Evolutionary conservation across 2,113 vertebrate species (phyloP), one percentile per base, ranked within the genome.

Genomic region (Thinocorus orbignyianus): DNA sequence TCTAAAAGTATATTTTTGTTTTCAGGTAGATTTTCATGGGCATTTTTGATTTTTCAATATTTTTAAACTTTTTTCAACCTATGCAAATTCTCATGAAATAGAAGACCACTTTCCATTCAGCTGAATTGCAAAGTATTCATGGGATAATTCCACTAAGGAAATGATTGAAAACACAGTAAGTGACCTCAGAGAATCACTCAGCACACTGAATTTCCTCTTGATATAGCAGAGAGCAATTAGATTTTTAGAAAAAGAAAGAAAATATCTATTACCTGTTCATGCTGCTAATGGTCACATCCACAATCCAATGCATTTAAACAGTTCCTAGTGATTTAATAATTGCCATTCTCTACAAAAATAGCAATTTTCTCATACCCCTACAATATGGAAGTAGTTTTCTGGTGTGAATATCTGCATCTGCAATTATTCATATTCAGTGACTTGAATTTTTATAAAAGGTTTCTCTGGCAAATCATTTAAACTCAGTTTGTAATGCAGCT

Each of bases 311-410:
- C 54, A 73, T 96, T 91, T 90, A 90, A 88, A 73, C 55, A 89
- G 54, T 66, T 92, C 72, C 44, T 37, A 83, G 90, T 94, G 85
- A 94, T 93, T 92, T 88, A 93, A 93, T 93, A 96, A 97, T 93
- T 86, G 74, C 41, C 46, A 77, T 94, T 96, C 81, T 86, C 37
- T 94, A 91, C 24, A 93, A 95, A 94, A 94, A 92, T 71, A 95
- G 3, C 71, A 78, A 78, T 96, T 93, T 95, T 94, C 64, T 74
- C 48, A 68, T 74, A 77, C 4, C 4, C 10, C 5, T 81, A 68
- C 20, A 62, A 83, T 68, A 90, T 6, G 12, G 35, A 95, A 85
- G 37, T 54, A 82, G 66, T 88, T 95, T 89, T 96, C 81, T 65
- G 77, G 76, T 90, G 55, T 51, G 55, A 73, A 74, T 51, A 33